Evolutionary conservation across 2,797 vertebrate genomes (phyloP), one percentile per base, ranked within the genome.

Genomic region (Hyperoplus lanceolatus): DNA sequence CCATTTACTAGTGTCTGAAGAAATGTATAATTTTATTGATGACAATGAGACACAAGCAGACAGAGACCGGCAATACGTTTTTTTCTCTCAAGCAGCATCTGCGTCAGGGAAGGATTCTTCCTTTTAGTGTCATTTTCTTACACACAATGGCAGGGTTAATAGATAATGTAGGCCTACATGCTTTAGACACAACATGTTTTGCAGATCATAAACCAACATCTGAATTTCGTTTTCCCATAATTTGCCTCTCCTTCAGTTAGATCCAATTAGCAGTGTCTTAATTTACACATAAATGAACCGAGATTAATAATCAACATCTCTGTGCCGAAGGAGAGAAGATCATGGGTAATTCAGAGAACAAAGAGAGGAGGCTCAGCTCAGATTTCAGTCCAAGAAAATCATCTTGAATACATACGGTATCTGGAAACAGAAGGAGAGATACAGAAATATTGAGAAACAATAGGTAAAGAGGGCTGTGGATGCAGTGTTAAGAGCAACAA

Each of bases 401-500:
- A 48, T 61, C 56, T 63, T 70, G 73, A 75, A 76, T 68, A 69
- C 63, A 48, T 54, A 66, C 7, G 3, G 18, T 74, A 59, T 77
- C 36, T 72, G 46, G 60, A 66, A 79, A 82, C 46, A 63, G 65
- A 77, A 61, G 58, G 67, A 56, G 41, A 58, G 69, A 53, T 50
- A 21, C 62, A 67, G 60, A 58, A 74, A 80, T 42, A 57, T 10
- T 15, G 77, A 79, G 81, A 79, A 87, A 88, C 84, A 89, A 89
- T 80, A 85, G 84, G 91, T 74, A 65, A 29, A 29, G 83, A 86
- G 76, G 63, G 82, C 79, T 90, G 89, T 85, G 70, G 89, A 94
- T 91, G 85, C 82, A 69, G 75, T 72, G 84, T 86, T 90, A 86
- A 90, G 84, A 92, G 90, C 89, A 89, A 68, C 48, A 85, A 89